Percentiles rank a stretch among this genome's conserved stretches.
Conservation (phyloP, 2,797 vertebrate genomes). For the Poeciliopsis gracilis region DNA sequence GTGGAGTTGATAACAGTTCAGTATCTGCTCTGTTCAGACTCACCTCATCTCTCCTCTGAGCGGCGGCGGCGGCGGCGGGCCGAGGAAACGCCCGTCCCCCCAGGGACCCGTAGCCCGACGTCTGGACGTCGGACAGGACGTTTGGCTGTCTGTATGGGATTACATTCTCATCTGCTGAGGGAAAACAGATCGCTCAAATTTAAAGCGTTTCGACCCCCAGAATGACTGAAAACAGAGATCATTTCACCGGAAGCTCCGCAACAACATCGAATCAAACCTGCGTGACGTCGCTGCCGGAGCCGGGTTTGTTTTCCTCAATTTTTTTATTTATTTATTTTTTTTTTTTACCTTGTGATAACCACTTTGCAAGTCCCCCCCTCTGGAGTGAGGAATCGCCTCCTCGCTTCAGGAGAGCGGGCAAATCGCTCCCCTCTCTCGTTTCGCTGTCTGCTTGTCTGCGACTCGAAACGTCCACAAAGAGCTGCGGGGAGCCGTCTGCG, state of each 20-base stretch:
- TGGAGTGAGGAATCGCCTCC: constrained; percentile 61
- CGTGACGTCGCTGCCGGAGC: not conserved
- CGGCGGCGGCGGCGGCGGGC: constrained; percentile 78
- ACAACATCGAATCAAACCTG: constrained; percentile 49
- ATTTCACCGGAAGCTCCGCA: constrained; percentile 23
- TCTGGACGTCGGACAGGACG: constrained; percentile 81
- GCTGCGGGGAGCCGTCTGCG: constrained; percentile 68
- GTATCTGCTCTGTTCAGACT: constrained; percentile 15
- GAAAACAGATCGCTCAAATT: constrained; percentile 58
- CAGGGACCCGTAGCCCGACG: constrained; percentile 84
- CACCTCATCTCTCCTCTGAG: constrained; percentile 80
- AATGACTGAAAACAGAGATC: constrained; percentile 34
- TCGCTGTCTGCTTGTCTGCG: constrained; percentile 77
- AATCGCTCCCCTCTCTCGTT: constrained; percentile 60
- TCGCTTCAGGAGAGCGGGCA: constrained; percentile 50
- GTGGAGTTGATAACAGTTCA: constrained; percentile 5
- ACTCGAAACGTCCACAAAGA: constrained; percentile 71
- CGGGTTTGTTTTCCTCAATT: not conserved
- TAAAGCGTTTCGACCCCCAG: constrained; percentile 52
- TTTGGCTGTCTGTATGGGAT: constrained; percentile 80
- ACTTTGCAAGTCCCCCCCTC: constrained; percentile 60
- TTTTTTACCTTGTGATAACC: constrained; percentile 63
- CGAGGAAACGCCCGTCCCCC: constrained; percentile 83
- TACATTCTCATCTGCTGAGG: constrained; percentile 83
- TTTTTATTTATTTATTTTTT: not conserved